Percentiles rank a stretch among this genome's conserved stretches.
Conservation (phyloP, 2,888 invertebrate species). For the Coronaproctus castanopsis region DNA sequence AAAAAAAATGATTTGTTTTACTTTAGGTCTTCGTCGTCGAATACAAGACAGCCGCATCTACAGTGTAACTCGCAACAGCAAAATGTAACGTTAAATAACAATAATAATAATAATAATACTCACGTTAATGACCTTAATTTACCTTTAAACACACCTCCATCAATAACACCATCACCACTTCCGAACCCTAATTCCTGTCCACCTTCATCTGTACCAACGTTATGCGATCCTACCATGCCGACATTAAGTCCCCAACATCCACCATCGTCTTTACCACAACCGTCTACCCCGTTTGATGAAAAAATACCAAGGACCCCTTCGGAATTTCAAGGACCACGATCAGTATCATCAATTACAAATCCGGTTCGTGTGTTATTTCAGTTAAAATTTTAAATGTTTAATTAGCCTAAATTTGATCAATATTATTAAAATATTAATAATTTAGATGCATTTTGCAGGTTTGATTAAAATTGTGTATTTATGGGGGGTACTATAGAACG, state of each 20-base stretch:
- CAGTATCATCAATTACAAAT: slow-evolving; percentile 27
- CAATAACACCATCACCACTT: slow-evolving; percentile 45
- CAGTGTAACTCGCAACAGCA: slow-evolving; percentile 1
- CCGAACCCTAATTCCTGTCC: slow-evolving; percentile 49
- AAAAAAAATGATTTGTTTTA: too few relatives aligned
- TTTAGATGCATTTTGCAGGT: too few relatives aligned
- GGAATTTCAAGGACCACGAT: slow-evolving; percentile 27
- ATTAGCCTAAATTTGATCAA: too few relatives aligned
- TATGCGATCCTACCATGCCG: slow-evolving; percentile 42
- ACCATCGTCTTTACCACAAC: slow-evolving; percentile 29
- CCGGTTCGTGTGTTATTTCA: slow-evolving; percentile 22
- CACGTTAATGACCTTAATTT: slow-evolving; percentile 5
- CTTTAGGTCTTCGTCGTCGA: neutral
- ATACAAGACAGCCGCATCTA: neutral
- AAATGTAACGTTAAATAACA: neutral
- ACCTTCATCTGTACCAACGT: slow-evolving; percentile 43
- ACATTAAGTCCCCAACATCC: slow-evolving; percentile 44
- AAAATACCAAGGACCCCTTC: slow-evolving; percentile 25
- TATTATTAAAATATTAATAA: too few relatives aligned
- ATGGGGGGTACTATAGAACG: too few relatives aligned
- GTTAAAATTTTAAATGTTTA: too few relatives aligned
- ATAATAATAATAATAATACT: slow-evolving; percentile 1
- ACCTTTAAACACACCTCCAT: slow-evolving; percentile 30
- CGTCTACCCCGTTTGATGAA: slow-evolving; percentile 19
- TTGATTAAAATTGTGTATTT: too few relatives aligned